Evolutionary conservation across 1,140 invertebrate genomes (phyloP), one percentile per base, ranked within the genome.

Genomic region (Steinernema feltiae): DNA sequence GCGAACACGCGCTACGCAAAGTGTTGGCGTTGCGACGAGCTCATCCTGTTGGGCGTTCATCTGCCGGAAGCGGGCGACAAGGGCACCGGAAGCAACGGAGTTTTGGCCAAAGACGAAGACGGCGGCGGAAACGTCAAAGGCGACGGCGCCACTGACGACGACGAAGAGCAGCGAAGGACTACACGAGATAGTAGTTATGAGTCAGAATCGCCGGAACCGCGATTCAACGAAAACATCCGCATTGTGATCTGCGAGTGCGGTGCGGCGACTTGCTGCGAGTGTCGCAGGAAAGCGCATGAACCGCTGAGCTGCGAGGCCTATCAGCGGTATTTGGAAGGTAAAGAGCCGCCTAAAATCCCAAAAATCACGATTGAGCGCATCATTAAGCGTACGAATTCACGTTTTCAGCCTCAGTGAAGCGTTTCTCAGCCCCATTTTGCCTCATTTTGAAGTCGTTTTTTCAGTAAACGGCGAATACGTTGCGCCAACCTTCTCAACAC

Each of bases 171-270:
- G 53, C n/a, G 24, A 63, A 15, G 15, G 24, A 15, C 53, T 15
- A 21, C 15, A 3, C 53, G 53, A 15, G 53, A 63, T 27, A 63
- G 53, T 21, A 63, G 53, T 27, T 63, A 63, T 27, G 53, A 63
- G 53, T 63, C 53, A 27, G 53, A 63, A 27, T 63, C 53, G 24
- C 53, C 53, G 12, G 53, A 63, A 27, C 53, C 53, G 2, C 53
- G 53, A 17, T 63, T 63, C 24, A 27, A 63, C 12, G 53, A 63
- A 17, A 27, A 63, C 53, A 27, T 63, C 24, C 12, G 53, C 7
- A 27, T 63, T 63, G 53, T 63, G 24, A 63, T 63, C 24, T 63
- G 53, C 53, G 53, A 63, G 24, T 63, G 53, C 24, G 53, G 53
- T 15, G 53, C 53, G 24, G 53, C 53, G 7, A 63, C 12, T 27